Evolutionary conservation across 2,797 vertebrate species (phyloP), one percentile per base, ranked within the genome.

Genomic region (Cuculus canorus): DNA sequence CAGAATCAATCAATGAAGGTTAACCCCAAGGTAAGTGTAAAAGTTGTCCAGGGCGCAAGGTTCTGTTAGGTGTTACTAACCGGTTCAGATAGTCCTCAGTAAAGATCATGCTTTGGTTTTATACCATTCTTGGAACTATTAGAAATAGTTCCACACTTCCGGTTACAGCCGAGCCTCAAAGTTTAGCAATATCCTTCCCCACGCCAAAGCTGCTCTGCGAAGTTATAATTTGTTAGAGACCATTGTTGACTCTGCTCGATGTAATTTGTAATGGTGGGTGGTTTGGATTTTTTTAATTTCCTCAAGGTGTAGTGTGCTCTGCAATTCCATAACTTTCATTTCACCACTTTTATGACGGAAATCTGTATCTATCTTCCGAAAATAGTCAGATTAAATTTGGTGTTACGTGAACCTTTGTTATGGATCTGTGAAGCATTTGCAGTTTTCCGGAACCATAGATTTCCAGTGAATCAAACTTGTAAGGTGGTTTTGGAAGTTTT

Each of bases 1-100:
- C 96, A 99, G 93, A 99, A 99, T 98, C 98, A 99, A 32, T 98
- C 97, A 68, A 97, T 99, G 66, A 99, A 98, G 95, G 95, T 97
- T 80, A 98, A 98, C 96, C 95, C 98, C 56, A 96, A 57, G 97
- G 99, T 99, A 98, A 93, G 93, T 12, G 28, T 72, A 33, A 50
- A 41, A 11, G 35, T 95, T 84, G 9, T 64, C 23, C 6, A 15
- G 9, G 17, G 13, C 32, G 24, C 27, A 57, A 22, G 25, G 63
- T 73, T 48, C 63, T 63, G n/a, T 68, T 9, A 39, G 60, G 41
- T 45, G 21, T 76, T 65, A 25, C 16, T 64, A 13, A 45, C 39
- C 7, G 1, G 1, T 54, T 69, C 47, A 50, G 24, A 10, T 41
- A 35, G 41, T 65, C 43, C 11, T 43, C 21, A 14, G 4, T 54